Percentiles rank a stretch among this genome's conserved stretches.
Evolutionary conservation across 2,888 invertebrate species (phyloP).

Genomic region (Sialis fuliginosa): DNA sequence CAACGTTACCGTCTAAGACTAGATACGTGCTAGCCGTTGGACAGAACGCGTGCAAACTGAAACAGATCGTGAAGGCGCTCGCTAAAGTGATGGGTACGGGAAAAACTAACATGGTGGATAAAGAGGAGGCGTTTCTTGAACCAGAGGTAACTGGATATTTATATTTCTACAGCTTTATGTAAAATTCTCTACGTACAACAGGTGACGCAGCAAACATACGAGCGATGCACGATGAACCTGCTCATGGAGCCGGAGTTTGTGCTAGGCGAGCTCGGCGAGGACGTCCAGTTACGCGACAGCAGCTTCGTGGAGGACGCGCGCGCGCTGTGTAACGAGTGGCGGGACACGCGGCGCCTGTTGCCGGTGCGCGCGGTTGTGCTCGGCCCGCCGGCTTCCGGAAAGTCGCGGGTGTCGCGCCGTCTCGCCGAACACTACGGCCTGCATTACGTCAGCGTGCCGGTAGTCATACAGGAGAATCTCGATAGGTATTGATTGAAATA

Average conservation of each 20-base stretch:
- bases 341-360: constrained; percentile 31
- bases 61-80: constrained; percentile 36
- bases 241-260: constrained; percentile 40
- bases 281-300: constrained; percentile 31
- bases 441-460: constrained; percentile 34
- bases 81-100: constrained; percentile 33
- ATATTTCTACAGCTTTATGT: no score
- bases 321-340: constrained; percentile 22
- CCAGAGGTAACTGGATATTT: constrained; percentile 18
- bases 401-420: constrained; percentile 36
- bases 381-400: constrained; percentile 48
- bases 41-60: constrained; percentile 32
- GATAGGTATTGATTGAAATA: constrained; percentile 9
- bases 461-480: constrained; percentile 31
- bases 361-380: constrained; percentile 40
- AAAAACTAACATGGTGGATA: constrained; percentile 32
- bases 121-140: constrained; percentile 37
- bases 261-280: constrained; percentile 26
- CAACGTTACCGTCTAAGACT: constrained; percentile 10
- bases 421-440: constrained; percentile 38
- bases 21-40: constrained; percentile 44
- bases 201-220: constrained; percentile 33
- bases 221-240: constrained; percentile 36
- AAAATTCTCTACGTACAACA: no score
- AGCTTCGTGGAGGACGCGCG: constrained; percentile 30